Evolutionary conservation across 2,113 vertebrate species (phyloP).

Genomic region (Pogona vitticeps): DNA sequence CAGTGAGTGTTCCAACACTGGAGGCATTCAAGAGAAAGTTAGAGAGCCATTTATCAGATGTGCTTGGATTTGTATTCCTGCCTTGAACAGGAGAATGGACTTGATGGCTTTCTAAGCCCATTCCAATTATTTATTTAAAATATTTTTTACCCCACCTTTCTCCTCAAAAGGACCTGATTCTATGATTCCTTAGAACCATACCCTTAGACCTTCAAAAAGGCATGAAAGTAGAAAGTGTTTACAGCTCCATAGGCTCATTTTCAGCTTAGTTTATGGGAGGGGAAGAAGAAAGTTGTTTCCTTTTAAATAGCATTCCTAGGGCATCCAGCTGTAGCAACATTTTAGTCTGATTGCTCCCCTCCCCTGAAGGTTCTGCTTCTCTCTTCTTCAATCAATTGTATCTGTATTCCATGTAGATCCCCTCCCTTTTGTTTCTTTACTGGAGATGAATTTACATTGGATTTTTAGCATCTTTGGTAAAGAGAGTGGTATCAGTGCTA

Average conservation of each 20-base stretch:
- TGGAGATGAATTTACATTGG: not conserved
- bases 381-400: not conserved
- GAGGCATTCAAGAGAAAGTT: too few relatives aligned
- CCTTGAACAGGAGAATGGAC: too few relatives aligned
- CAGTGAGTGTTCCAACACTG: too few relatives aligned
- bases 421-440: not conserved
- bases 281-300: not conserved
- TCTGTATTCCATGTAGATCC: constrained; percentile 8
- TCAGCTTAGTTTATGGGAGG: not conserved
- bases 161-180: too few relatives aligned
- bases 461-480: constrained; percentile 2
- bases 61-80: too few relatives aligned
- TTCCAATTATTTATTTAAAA: too few relatives aligned
- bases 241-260: too few relatives aligned
- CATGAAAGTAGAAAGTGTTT: not conserved
- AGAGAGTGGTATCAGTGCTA: not conserved
- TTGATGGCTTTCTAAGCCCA: too few relatives aligned
- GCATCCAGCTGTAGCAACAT: not conserved
- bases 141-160: too few relatives aligned
- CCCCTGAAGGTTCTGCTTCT: not conserved
- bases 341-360: fast-evolving
- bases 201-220: constrained; percentile 10
- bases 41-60: too few relatives aligned
- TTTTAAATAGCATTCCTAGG: not conserved
- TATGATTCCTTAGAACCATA: not conserved